Percentiles rank a stretch among this genome's conserved stretches.
These are phyloP conservation scores for Podarcis muralis DNA, from an alignment of 2,113 vertebrate genomes.

Conservation along the genomic window DNA sequence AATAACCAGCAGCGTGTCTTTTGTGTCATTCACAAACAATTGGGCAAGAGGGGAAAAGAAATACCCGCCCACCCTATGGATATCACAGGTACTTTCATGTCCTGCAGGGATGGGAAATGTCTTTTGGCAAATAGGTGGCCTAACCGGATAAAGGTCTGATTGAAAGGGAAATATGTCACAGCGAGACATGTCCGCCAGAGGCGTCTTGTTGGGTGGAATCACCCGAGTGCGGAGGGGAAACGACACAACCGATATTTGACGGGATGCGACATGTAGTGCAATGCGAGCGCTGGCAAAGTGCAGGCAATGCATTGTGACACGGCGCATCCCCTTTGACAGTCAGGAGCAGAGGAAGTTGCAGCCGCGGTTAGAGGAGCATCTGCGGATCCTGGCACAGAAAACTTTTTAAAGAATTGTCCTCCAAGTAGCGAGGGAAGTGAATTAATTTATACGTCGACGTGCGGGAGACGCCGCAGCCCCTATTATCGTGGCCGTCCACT, in stretches of 20 bases:
- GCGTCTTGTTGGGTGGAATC: constrained; percentile 43
- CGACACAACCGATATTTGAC: constrained; percentile 1
- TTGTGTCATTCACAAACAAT: constrained; percentile 17
- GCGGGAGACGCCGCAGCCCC: constrained; percentile 39
- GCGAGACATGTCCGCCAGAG: constrained; percentile 41
- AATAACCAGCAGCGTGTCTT: constrained; percentile 47
- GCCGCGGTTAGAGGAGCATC: constrained; percentile 52
- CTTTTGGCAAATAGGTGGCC: constrained; percentile 52
- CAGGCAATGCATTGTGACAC: constrained; percentile 12
- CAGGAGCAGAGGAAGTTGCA: constrained; percentile 59
- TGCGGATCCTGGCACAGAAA: constrained; percentile 48
- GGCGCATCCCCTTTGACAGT: constrained; percentile 55
- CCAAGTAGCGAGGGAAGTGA: constrained; percentile 46
- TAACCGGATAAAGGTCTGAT: constrained; percentile 42
- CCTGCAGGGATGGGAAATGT: constrained; percentile 45
- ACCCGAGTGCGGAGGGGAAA: constrained; percentile 9
- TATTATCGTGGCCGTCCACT: constrained; percentile 66
- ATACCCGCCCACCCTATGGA: neutral
- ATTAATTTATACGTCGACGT: constrained; percentile 61
- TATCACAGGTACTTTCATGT: constrained; percentile 23
- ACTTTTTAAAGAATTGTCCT: constrained; percentile 42
- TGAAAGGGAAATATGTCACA: constrained; percentile 57
- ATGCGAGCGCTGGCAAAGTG: constrained; percentile 7
- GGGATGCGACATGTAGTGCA: constrained; percentile 13
- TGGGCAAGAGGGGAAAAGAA: constrained; percentile 9